Conservation (phyloP, 2,797 vertebrate species). For the Pagetopsis macropterus region DNA sequence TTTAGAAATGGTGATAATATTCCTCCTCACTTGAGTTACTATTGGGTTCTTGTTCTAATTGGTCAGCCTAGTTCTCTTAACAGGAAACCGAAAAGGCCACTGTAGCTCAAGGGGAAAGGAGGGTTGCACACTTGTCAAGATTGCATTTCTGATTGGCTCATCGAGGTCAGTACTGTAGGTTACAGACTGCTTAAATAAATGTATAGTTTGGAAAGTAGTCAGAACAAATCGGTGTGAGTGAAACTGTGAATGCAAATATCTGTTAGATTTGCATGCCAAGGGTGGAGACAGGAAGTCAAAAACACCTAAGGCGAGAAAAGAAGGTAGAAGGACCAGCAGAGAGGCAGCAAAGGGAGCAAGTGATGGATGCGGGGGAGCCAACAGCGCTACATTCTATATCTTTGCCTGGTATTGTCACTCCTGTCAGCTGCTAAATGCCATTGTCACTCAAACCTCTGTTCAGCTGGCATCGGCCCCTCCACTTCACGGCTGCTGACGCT, state of each 20-base stretch:
- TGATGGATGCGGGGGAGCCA: slow-evolving; percentile 64
- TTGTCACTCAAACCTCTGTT: slow-evolving; percentile 73
- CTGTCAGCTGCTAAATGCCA: slow-evolving; percentile 76
- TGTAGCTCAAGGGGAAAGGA: slow-evolving; percentile 31
- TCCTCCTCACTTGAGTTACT: slow-evolving; percentile 18
- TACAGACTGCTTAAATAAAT: slow-evolving; percentile 3
- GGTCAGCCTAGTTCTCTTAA: slow-evolving; percentile 17
- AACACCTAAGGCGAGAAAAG: slow-evolving; percentile 23
- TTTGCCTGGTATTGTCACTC: slow-evolving; percentile 72
- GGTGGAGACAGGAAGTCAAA: slow-evolving; percentile 13
- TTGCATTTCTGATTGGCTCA: slow-evolving; percentile 49
- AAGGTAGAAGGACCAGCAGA: slow-evolving; percentile 22
- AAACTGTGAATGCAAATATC: slow-evolving; percentile 16
- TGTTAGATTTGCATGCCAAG: slow-evolving; percentile 1
- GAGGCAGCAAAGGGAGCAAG: slow-evolving; percentile 44
- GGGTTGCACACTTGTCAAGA: slow-evolving; percentile 42
- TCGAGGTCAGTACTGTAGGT: slow-evolving; percentile 39
- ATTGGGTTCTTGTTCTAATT: slow-evolving; percentile 42
- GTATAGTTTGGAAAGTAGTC: not conserved
- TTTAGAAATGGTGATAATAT: slow-evolving; percentile 24
- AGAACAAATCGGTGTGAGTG: not conserved
- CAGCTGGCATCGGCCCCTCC: slow-evolving; percentile 51
- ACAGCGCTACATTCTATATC: slow-evolving; percentile 75
- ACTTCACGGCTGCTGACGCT: slow-evolving; percentile 28
- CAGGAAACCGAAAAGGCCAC: slow-evolving; percentile 52